A percentile compares a stretch with the other conserved stretches of the same genome.
Evolutionary conservation across 2,888 invertebrate genomes (phyloP).

Genomic region (Enchytraeus crypticus): DNA sequence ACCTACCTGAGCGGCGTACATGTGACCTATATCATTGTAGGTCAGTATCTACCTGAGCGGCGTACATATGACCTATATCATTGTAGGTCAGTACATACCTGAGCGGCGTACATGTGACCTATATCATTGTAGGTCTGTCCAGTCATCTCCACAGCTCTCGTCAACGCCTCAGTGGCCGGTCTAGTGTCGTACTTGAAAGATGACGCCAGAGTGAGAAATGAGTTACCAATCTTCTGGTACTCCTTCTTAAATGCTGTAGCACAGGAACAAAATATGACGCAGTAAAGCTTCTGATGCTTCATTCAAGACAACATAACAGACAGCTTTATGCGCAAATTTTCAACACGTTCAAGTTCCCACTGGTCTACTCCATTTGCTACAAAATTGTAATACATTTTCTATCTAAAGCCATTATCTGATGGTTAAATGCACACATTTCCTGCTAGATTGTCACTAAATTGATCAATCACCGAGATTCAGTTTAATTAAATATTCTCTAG

Average conservation of each 20-base stretch:
- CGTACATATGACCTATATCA: conserved; percentile 77
- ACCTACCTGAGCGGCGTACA: conserved; percentile 81
- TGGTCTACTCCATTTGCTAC: no score
- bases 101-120: conserved; percentile 79
- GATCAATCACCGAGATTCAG: no score
- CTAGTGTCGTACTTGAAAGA: conserved; percentile 70
- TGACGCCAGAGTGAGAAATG: conserved; percentile 73
- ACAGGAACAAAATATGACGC: background rate
- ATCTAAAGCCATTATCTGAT: no score
- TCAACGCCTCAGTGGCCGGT: conserved; percentile 51
- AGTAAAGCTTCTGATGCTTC: no score
- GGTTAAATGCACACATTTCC: no score
- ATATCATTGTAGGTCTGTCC: conserved; percentile 83
- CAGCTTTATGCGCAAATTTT: no score
- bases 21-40: conserved; percentile 76
- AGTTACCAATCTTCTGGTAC: conserved; percentile 78
- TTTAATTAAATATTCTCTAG: no score
- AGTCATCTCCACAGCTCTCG: conserved; percentile 71
- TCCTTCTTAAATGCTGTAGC: conserved; percentile 69
- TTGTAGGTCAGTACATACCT: conserved; percentile 68
- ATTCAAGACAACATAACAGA: no score
- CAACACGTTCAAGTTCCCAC: no score
- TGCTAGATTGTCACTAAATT: no score
- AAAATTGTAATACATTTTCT: no score
- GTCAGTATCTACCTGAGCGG: conserved; percentile 80